Evolutionary conservation across 2,888 invertebrate species (phyloP).

Genomic region (Prenolepis imparis): DNA sequence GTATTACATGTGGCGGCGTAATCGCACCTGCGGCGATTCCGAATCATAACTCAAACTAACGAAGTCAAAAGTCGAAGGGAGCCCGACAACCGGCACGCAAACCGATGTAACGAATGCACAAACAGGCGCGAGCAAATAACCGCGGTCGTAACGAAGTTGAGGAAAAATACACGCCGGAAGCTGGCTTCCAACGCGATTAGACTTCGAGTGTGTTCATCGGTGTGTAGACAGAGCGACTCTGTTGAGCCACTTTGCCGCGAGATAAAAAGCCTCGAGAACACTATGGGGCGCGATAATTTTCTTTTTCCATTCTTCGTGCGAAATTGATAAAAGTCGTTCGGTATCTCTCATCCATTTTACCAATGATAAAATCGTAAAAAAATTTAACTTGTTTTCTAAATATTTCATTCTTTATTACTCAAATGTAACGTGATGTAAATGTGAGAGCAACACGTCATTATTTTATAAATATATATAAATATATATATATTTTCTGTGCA

Average conservation of each 20-base stretch:
- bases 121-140: conserved; percentile 51
- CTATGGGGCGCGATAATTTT: conserved; percentile 41
- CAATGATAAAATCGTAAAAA: not conserved
- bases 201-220: conserved; percentile 50
- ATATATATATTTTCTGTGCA: not conserved
- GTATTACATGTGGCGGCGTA: conserved; percentile 43
- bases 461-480: not conserved
- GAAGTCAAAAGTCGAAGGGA: conserved; percentile 55
- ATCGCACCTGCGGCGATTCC: conserved; percentile 54
- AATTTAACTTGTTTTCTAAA: not conserved
- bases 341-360: not conserved
- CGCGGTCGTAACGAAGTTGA: conserved; percentile 65
- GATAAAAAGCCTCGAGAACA: conserved; percentile 47
- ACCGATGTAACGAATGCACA: conserved; percentile 59
- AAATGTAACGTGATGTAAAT: not conserved
- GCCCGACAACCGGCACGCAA: conserved; percentile 40
- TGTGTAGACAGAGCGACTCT: conserved; percentile 56
- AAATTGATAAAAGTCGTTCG: conserved; percentile 18
- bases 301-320: conserved; percentile 26
- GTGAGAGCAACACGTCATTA: not conserved
- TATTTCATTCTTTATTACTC: not conserved
- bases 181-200: conserved; percentile 62
- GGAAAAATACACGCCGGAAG: conserved; percentile 65
- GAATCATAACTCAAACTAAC: conserved; percentile 57
- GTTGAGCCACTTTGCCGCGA: conserved; percentile 49